These are phyloP conservation scores for Orussus abietinus DNA, from an alignment of 1,140 invertebrate species.

Conservation along the genomic window DNA sequence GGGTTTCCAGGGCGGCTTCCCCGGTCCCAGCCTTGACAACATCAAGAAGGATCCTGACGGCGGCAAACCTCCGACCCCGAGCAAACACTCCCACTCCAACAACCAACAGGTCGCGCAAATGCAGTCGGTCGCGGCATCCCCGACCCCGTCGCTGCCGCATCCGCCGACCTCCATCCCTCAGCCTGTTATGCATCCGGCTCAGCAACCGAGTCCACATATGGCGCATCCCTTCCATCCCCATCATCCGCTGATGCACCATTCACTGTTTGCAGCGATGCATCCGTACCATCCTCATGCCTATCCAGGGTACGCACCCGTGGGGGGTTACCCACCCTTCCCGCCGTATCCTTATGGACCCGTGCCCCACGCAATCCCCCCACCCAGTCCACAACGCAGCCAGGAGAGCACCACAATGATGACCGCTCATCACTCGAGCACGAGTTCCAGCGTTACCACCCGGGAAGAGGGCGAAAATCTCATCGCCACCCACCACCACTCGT, in stretches of 20 bases:
- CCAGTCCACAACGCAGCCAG: slow-evolving; percentile 59
- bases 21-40: slow-evolving; percentile 62
- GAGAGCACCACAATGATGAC: slow-evolving; percentile 68
- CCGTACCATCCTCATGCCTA: slow-evolving; percentile 68
- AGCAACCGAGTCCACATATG: slow-evolving; percentile 61
- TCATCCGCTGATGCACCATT: slow-evolving; percentile 65
- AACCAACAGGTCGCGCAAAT: slow-evolving; percentile 45
- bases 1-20: slow-evolving; percentile 58
- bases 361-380: slow-evolving; percentile 70
- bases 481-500: slow-evolving; percentile 46
- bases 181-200: slow-evolving; percentile 66
- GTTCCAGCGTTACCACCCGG: slow-evolving; percentile 56
- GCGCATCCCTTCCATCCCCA: slow-evolving; percentile 64
- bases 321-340: slow-evolving; percentile 52
- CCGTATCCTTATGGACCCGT: slow-evolving; percentile 68
- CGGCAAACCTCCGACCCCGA: slow-evolving; percentile 44
- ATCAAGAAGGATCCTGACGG: slow-evolving; percentile 74
- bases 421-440: slow-evolving; percentile 62
- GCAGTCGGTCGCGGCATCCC: slow-evolving; percentile 46
- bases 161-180: slow-evolving; percentile 65
- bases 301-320: slow-evolving; percentile 60
- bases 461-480: slow-evolving; percentile 54
- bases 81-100: slow-evolving; percentile 37
- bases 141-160: slow-evolving; percentile 59
- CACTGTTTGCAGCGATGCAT: slow-evolving; percentile 65